Base-by-base conservation (phyloP, 2,888 invertebrate species). In the Melinaea marsaeus region DNA sequence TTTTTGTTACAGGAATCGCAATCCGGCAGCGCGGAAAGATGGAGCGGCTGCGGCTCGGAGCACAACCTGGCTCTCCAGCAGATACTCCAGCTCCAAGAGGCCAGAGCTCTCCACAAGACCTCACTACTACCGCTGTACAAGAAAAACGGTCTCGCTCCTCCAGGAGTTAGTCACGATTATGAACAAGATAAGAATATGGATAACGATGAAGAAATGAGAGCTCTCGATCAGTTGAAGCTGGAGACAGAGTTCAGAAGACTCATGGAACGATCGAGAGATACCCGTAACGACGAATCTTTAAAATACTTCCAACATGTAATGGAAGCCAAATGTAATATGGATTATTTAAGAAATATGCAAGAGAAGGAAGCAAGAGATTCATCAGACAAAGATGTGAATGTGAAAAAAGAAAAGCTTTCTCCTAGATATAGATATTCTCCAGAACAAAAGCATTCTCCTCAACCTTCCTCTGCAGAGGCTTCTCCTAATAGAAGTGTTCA, bases 31-130 rank as follows among this genome's bases (percentile, higher is more conserved):
- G 92, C 97, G 86, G 96, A 97, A 92, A 94, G 95, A 92, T 97
- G 97, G 97, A 94, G 94, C 78, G 95, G 97, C 81, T 95, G 95
- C 82, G 95, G 95, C 75, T 95, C 97, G 83, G 97, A 98, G 89
- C 97, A 98, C 91, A 95, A 95, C 81, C 92, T 97, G 89, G 96
- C 97, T 74, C 92, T 98, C 72, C 97, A 97, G 85, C 97, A 98
- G 90, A 97, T 98, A 85, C 94, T 97, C 76, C 93, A 97, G 76
- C 96, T 97, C 78, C 95, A 95, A 78, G 97, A 97, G 91, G 97
- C 97, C 68, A 94, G 96, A 83, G 95, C 96, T 74, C 79, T 88
- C 13, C 88, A 90, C 81, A 88, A 94, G 91, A 86, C 92, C 81
- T 84, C 92, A 81, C 79, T 91, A 82, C 75, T 92, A 57, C 87